phyloP scores from a whole-genome alignment of 2,888 invertebrate genomes.

The Cheilosia vulpina region DNA sequence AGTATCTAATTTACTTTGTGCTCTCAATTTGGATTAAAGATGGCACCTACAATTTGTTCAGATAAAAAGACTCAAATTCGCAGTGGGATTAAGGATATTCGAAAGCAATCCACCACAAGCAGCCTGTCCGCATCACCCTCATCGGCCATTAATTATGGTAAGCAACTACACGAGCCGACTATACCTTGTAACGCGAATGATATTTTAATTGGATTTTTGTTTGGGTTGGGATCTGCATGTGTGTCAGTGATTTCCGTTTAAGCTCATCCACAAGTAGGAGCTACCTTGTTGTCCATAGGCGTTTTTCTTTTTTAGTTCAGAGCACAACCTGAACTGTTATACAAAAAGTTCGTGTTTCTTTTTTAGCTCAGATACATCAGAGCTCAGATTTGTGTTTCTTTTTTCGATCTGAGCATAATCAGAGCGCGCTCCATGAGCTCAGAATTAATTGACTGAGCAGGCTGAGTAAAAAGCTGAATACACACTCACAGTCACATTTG shows the following conservation, averaged over 20 bases:
- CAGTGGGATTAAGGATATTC: constrained; percentile 71
- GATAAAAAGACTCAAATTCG: constrained; percentile 80
- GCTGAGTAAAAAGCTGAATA: no score
- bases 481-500: no score
- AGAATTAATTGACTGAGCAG: no score
- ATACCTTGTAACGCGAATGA: background rate
- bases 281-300: no score
- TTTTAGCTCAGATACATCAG: no score
- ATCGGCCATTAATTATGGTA: constrained; percentile 78
- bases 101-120: constrained; percentile 67
- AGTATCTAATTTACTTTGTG: constrained; percentile 24
- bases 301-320: no score
- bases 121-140: constrained; percentile 74
- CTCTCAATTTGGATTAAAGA: constrained; percentile 64
- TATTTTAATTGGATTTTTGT: constrained; percentile 34
- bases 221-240: background rate
- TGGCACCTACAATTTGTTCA: constrained; percentile 83
- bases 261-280: no score
- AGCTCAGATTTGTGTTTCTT: no score
- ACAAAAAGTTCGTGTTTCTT: no score
- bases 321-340: no score
- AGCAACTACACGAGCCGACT: constrained; percentile 57
- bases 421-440: no score
- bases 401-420: no score
- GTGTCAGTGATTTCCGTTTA: background rate